Conservation (phyloP, 92 coral and sea anemone genomes). For the Porites lobata region DNA sequence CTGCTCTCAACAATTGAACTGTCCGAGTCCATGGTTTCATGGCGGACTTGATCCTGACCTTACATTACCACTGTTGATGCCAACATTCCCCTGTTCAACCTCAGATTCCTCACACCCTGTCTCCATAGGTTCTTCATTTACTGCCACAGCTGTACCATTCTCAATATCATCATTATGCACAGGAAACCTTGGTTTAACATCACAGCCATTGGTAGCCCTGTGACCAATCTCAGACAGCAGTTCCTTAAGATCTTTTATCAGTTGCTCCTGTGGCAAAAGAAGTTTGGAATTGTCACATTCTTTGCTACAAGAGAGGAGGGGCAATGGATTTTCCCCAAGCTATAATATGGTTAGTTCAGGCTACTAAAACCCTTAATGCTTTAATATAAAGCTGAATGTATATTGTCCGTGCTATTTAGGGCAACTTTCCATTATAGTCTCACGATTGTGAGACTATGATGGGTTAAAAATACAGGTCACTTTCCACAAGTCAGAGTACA, state of each 20-base stretch:
- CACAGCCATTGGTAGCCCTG: constrained; percentile 46
- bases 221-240: constrained; percentile 40
- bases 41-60: constrained; percentile 17
- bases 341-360: too few species aligned
- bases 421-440: too few species aligned
- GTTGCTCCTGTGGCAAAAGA: constrained; percentile 29
- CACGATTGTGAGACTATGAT: too few species aligned
- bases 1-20: not conserved
- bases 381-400: too few species aligned
- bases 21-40: constrained; percentile 8
- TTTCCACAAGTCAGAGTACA: too few species aligned
- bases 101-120: not conserved
- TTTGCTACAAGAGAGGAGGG: not conserved
- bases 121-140: constrained; percentile 34
- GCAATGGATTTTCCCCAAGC: too few species aligned
- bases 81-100: not conserved
- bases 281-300: not conserved
- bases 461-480: too few species aligned
- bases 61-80: not conserved
- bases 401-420: too few species aligned
- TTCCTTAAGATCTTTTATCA: constrained; percentile 25
- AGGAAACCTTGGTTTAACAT: not conserved
- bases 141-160: not conserved
- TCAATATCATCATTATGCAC: not conserved
- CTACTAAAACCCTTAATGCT: too few species aligned